Conservation (phyloP, 1,140 invertebrate genomes). For the Zaprionus vittiger region DNA sequence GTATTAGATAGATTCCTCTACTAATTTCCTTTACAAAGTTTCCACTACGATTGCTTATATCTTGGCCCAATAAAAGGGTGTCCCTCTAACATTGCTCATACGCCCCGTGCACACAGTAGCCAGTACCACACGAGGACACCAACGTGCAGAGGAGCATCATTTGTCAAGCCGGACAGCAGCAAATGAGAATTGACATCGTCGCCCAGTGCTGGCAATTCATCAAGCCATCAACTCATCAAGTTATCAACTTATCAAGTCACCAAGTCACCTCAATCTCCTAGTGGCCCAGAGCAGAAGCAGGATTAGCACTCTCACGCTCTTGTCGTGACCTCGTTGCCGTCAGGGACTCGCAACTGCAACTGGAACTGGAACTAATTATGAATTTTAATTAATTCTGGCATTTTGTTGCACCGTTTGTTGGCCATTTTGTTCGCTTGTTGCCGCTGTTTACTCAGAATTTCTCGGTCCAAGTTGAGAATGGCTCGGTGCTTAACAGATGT, state of each 20-base stretch:
- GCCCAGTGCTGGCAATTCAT: slow-evolving; percentile 12
- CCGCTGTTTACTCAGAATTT: slow-evolving; percentile 37
- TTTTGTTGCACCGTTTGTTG: slow-evolving; percentile 48
- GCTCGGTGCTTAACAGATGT: slow-evolving; percentile 14
- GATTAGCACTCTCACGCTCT: slow-evolving; percentile 41
- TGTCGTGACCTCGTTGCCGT: slow-evolving; percentile 54
- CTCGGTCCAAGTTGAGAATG: slow-evolving; percentile 14
- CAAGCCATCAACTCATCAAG: neutral
- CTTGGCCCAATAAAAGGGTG: neutral
- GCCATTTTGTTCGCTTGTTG: slow-evolving; percentile 5
- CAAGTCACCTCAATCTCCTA: neutral
- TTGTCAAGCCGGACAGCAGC: slow-evolving; percentile 13
- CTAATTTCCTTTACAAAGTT: neutral
- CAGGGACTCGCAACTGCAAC: slow-evolving; percentile 1
- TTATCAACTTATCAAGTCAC: neutral
- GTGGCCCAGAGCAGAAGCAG: neutral
- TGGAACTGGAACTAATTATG: slow-evolving; percentile 71
- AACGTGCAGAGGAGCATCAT: slow-evolving; percentile 4
- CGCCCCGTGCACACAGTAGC: neutral
- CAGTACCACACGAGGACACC: neutral
- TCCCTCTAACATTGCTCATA: slow-evolving; percentile 8
- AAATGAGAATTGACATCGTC: slow-evolving; percentile 47
- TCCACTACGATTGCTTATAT: neutral
- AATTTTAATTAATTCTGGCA: slow-evolving; percentile 73
- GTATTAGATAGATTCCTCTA: neutral